Evolutionary conservation across 2,113 vertebrate genomes (phyloP).

Genomic region (Petroica traversi): DNA sequence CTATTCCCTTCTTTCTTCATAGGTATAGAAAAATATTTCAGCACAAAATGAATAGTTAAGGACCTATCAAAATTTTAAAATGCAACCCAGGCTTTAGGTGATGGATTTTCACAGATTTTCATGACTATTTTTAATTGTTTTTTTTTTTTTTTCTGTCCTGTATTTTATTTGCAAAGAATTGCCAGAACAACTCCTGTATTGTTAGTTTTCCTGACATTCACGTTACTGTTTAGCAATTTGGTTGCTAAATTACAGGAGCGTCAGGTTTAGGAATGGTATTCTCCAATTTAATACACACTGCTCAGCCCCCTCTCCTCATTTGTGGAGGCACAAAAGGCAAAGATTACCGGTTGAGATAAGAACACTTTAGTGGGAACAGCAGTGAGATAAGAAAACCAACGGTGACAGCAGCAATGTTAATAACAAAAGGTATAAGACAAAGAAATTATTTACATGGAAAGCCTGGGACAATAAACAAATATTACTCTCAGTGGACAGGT

Average conservation of each 20-base stretch:
- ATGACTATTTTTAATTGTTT: neutral
- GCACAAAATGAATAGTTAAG: neutral
- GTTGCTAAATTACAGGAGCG: neutral
- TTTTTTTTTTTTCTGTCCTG: neutral
- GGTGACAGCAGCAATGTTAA: neutral
- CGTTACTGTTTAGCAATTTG: neutral
- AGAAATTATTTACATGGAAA: neutral
- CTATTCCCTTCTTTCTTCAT: neutral
- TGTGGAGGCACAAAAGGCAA: neutral
- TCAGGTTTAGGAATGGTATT: neutral
- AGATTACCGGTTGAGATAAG: neutral
- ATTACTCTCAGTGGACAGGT: rapidly evolving
- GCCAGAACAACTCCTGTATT: neutral
- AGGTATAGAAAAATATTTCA: neutral
- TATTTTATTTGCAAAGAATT: neutral
- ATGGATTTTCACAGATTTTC: neutral
- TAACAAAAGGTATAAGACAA: neutral
- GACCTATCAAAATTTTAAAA: neutral
- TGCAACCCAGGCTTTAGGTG: neutral
- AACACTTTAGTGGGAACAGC: neutral
- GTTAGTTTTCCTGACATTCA: neutral
- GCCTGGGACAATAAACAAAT: rapidly evolving
- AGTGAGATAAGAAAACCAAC: neutral
- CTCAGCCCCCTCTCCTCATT: rapidly evolving
- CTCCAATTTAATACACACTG: neutral